These are phyloP conservation scores for Tinea pellionella DNA, from an alignment of 2,888 invertebrate genomes.

Conservation along the genomic window DNA sequence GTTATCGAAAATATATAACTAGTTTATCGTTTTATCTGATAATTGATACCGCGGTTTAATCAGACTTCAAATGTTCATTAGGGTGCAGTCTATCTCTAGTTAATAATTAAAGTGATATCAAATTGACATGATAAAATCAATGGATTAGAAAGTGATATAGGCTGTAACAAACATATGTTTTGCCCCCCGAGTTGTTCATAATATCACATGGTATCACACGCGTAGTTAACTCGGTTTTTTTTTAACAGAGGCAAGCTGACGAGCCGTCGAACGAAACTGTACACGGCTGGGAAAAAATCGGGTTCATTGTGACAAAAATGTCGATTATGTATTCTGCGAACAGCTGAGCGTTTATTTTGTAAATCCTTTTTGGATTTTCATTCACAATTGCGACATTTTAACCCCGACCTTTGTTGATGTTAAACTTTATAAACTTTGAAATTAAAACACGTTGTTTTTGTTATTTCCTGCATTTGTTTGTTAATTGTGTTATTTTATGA, in stretches of 20 bases:
- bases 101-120: not conserved
- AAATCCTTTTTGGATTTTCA: not conserved
- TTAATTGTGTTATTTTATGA: too few species aligned
- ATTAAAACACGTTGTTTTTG: too few species aligned
- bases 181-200: not conserved
- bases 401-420: not conserved
- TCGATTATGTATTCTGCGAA: not conserved
- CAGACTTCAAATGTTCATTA: conserved; percentile 4
- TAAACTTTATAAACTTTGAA: too few species aligned
- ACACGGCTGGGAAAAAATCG: conserved; percentile 4
- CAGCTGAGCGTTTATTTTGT: not conserved
- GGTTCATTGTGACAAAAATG: too few species aligned
- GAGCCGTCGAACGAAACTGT: not conserved
- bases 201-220: conserved; percentile 5
- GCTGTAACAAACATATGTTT: not conserved
- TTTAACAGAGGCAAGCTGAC: not conserved
- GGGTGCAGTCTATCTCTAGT: conserved; percentile 3
- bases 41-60: not conserved
- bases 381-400: not conserved
- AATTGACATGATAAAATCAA: not conserved
- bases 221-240: not conserved
- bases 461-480: too few species aligned
- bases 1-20: not conserved
- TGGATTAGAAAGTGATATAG: not conserved
- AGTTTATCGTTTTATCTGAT: not conserved